Evolutionary conservation across 2,113 vertebrate genomes (phyloP).

Genomic region (Oenanthe oenanthe): DNA sequence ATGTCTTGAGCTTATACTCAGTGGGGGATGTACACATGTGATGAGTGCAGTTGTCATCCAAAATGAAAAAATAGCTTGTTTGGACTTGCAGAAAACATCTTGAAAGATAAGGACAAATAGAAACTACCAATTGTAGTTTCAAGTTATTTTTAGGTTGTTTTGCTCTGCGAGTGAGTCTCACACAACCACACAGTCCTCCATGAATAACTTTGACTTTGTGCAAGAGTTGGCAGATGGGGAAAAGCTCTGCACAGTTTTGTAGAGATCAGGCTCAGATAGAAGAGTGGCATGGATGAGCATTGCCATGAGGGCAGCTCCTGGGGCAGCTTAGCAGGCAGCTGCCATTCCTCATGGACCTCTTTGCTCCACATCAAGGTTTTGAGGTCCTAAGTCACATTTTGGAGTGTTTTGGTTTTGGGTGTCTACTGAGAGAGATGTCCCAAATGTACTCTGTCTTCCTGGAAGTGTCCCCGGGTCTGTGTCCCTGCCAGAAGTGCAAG

Average conservation of each 20-base stretch:
- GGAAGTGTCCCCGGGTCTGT: rapidly evolving
- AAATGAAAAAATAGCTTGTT: neutral
- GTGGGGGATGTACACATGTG: rapidly evolving
- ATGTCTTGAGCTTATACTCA: neutral
- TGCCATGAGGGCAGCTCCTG: neutral
- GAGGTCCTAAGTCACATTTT: neutral
- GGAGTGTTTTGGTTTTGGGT: rapidly evolving
- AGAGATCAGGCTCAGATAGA: neutral
- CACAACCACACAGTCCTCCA: rapidly evolving
- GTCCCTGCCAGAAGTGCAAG: rapidly evolving
- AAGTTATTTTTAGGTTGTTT: neutral
- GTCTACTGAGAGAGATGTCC: neutral
- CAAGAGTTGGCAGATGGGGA: neutral
- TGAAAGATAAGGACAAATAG: neutral
- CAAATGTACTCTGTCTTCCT: neutral
- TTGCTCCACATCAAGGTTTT: neutral
- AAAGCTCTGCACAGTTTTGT: neutral
- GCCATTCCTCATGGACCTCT: neutral
- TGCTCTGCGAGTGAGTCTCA: neutral
- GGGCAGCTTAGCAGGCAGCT: neutral
- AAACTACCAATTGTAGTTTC: neutral
- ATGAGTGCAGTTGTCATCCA: neutral
- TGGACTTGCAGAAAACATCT: neutral
- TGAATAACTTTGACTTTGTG: neutral
- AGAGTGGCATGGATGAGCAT: rapidly evolving